Evolutionary conservation across 2,888 invertebrate genomes (phyloP), one percentile per base, ranked within the genome.

Genomic region (Agrochola circellaris): DNA sequence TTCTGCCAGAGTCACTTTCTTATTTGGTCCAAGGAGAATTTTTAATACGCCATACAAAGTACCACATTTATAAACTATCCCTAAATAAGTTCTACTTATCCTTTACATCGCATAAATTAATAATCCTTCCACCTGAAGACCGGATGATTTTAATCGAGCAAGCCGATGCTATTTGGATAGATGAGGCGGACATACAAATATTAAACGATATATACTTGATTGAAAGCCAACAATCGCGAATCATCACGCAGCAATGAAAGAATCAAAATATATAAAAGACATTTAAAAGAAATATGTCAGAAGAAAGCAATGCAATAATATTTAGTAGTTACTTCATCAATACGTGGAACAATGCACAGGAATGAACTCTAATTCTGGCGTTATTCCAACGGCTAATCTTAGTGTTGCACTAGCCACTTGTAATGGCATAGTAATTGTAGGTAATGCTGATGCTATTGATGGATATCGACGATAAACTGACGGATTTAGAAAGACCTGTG

Each of bases 371-470:
- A 34, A 38, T 45, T 72, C 73, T 84, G 85, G 81, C 85, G 0
- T n/a, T 13, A 58, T 34, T 73, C 85, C 87, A 87, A 66, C n/a
- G 2, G 62, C 56, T 84, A 84, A 87, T 80, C 67, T 79, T 79
- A 84, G 80, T 69, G n/a, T 38, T 64, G 62, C 67, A 83, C 54
- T 26, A 48, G 17, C 26, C n/a, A 62, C 17, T 74, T 62, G 58
- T 64, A 65, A 71, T 26, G 42, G 42, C 48, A 51, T 17, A 48
- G 74, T 60, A 70, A 67, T 77, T 58, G 68, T 60, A n/a, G 23
- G 68, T 60, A 62, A 68, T n/a, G 23, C n/a, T 11, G 30, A 56
- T 61, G 56, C 51, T 71, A 73, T 62, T 65, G 58, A 73, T 51
- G 38, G 45, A 58, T 66, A 69, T 74, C 9, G 74, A 60, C 58